Evolutionary conservation across 2,113 vertebrate genomes (phyloP).

Genomic region (Corythaeola cristata): DNA sequence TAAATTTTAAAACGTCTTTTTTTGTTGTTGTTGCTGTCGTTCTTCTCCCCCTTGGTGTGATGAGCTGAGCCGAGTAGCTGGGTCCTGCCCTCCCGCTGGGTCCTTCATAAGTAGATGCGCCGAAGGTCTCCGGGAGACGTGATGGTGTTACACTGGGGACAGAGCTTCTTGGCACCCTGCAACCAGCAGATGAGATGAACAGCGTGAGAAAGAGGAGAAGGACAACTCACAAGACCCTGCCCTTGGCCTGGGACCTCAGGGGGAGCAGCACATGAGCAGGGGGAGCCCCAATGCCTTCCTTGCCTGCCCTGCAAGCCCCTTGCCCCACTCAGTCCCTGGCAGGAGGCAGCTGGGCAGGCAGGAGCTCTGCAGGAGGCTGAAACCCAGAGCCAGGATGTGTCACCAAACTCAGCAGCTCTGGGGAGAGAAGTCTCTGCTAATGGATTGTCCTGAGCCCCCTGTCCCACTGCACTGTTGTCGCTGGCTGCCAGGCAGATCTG

Average conservation of each 20-base stretch:
- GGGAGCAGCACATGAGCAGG: neutral
- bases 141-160: conserved; percentile 99
- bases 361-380: neutral
- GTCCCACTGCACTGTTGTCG: accelerated
- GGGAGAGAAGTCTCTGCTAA: neutral
- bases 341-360: neutral
- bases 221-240: accelerated
- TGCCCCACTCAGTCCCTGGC: neutral
- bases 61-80: conserved; percentile 34
- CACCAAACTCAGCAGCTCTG: neutral
- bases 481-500: neutral
- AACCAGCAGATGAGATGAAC: neutral
- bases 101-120: conserved; percentile 97
- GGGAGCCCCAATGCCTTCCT: neutral
- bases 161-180: conserved; percentile 99
- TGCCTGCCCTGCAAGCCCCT: neutral
- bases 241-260: neutral
- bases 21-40: conserved; percentile 23
- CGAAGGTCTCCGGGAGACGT: conserved; percentile 97
- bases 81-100: neutral
- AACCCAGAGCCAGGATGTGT: neutral
- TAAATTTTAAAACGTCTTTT: conserved; percentile 52
- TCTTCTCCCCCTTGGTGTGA: conserved; percentile 49
- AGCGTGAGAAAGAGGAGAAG: neutral
- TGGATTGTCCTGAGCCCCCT: accelerated